These are phyloP conservation scores for Trididemnum nubilum DNA, from an alignment of 23 tunicate genomes.

Conservation along the genomic window DNA sequence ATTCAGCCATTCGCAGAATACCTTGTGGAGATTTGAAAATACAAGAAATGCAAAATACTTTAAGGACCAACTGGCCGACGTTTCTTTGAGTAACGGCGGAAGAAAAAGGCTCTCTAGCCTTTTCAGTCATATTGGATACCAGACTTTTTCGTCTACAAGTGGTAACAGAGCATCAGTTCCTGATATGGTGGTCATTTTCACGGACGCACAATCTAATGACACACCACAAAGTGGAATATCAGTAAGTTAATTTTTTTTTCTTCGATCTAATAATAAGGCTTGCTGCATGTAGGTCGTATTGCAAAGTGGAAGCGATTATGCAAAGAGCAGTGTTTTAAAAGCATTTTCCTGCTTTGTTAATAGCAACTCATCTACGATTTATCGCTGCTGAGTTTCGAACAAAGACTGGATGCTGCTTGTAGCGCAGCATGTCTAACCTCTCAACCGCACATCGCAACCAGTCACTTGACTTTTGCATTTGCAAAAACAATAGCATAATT, in stretches of 20 bases:
- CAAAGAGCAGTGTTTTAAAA: too few relatives aligned
- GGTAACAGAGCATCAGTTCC: constrained; percentile 15
- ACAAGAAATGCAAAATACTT: background rate
- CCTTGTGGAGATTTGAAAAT: background rate
- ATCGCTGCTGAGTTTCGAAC: too few relatives aligned
- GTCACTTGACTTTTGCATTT: too few relatives aligned
- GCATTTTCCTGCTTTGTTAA: too few relatives aligned
- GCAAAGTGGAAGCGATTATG: too few relatives aligned
- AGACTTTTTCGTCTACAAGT: background rate
- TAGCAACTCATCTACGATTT: too few relatives aligned
- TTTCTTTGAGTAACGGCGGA: background rate
- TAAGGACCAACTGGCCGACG: background rate
- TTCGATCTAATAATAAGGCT: too few relatives aligned
- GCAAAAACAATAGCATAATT: too few relatives aligned
- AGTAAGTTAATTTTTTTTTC: constrained; percentile 10
- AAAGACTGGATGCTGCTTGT: too few relatives aligned
- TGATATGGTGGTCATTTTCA: constrained; percentile 17
- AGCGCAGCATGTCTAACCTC: too few relatives aligned
- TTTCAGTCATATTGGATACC: background rate
- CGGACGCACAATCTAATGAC: constrained; percentile 6
- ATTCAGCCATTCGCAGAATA: constrained; percentile 2
- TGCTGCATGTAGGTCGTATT: too few relatives aligned
- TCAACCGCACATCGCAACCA: too few relatives aligned
- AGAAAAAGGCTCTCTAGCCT: constrained; percentile 7
- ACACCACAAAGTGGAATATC: background rate